Evolutionary conservation across 2,888 invertebrate genomes (phyloP), one percentile per base, ranked within the genome.

Genomic region (Brachypterus glaber): DNA sequence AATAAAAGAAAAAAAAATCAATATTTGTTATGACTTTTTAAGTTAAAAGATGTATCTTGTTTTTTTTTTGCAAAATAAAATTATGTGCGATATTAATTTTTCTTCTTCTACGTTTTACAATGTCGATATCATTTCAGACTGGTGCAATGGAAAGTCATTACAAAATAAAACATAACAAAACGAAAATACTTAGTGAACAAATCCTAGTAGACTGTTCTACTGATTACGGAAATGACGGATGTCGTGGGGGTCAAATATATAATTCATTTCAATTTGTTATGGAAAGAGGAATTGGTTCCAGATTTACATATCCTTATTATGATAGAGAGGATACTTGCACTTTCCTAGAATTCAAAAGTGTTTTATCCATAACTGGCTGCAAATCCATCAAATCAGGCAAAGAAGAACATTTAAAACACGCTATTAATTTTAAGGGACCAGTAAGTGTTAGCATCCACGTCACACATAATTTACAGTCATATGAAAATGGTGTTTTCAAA

Each of bases 381-480:
- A 30, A 11, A 24, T 27, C 11, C n/a, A 30, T 40, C 9, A 11
- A 24, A 14, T 17, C 11, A 12, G 35, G 39, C 17, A 37, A 33
- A 7, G 51, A 51, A 41, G 33, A 35, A 4, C 34, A 34, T n/a
- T 26, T 51, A n/a, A 37, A 45, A 26, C 33, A 44, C 18, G 41
- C 49, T 13, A n/a, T 88, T 35, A 88, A 87, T 37, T 81, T 81
- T 1, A 64, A 82, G 45, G 91, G 91, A 1, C 91, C 91, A 9
- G 71, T 90, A 25, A 74, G 87, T 11, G 80, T 88, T 35, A 89
- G 87, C 53, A 87, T 91, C 57, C 89, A 92, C 69, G 91, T 90
- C 41, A 44, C 40, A n/a, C n/a, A n/a, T 5, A 64, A 66, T 48
- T 88, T 90, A 76, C 87, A 89, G 67, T 79, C 84, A 60, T 90